A percentile compares a stretch with the other conserved stretches of the same genome.
These are phyloP conservation scores for Aegithalos caudatus DNA, from an alignment of 2,113 vertebrate species.

Conservation along the genomic window DNA sequence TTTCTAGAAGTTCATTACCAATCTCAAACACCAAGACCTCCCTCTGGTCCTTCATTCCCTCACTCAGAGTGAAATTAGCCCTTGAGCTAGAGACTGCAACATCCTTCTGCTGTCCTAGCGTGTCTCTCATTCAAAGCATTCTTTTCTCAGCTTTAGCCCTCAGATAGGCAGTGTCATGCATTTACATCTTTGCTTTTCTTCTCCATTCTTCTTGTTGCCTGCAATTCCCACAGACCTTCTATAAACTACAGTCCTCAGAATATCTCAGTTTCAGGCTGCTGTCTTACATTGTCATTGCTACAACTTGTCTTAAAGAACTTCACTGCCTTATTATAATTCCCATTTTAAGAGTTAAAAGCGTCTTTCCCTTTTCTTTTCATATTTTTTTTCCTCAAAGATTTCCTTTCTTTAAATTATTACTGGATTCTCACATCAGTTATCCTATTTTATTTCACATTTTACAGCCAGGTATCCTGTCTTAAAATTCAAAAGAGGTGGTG, in stretches of 20 bases:
- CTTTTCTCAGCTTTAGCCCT: background rate
- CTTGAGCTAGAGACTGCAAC: background rate
- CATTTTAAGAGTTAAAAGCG: background rate
- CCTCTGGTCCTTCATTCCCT: background rate
- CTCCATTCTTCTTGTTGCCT: background rate
- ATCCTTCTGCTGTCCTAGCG: background rate
- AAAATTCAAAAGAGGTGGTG: background rate
- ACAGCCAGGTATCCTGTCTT: background rate
- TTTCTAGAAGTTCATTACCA: background rate
- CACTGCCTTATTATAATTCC: background rate
- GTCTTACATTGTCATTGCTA: background rate
- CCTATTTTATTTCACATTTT: background rate
- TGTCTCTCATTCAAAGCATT: background rate
- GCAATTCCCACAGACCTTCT: background rate
- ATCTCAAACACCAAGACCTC: background rate
- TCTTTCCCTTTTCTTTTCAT: background rate
- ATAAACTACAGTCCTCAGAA: background rate
- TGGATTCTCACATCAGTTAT: background rate
- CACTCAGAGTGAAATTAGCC: background rate
- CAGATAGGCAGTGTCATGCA: background rate
- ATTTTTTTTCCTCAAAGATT: background rate
- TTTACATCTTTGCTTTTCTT: background rate
- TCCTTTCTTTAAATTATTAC: background rate
- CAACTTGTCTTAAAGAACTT: background rate
- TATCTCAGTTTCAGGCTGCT: background rate